These are phyloP conservation scores for Amaurobius ferox DNA, from an alignment of 2,888 invertebrate genomes.

Conservation along the genomic window DNA sequence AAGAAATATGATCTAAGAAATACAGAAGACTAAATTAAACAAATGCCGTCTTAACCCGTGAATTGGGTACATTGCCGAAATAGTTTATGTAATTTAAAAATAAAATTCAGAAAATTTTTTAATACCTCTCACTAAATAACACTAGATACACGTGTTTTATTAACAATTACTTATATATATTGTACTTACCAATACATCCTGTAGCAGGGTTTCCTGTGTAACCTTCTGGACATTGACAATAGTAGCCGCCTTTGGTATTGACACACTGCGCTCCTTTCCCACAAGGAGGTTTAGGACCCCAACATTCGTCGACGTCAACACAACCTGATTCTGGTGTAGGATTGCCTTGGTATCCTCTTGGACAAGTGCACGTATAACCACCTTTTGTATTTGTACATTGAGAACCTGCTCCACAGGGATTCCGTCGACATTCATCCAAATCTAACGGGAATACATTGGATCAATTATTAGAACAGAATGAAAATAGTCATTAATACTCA, in stretches of 20 bases:
- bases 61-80: too few relatives aligned
- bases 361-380: conserved; percentile 88
- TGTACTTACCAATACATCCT: conserved; percentile 76
- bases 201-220: conserved; percentile 86
- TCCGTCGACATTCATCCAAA: conserved; percentile 76
- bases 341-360: conserved; percentile 80
- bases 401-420: conserved; percentile 88
- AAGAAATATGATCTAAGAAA: too few relatives aligned
- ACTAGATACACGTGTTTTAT: too few relatives aligned
- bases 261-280: conserved; percentile 88
- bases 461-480: too few relatives aligned
- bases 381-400: conserved; percentile 88
- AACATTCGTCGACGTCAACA: conserved; percentile 81
- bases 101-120: too few relatives aligned
- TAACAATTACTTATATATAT: too few relatives aligned
- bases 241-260: conserved; percentile 87
- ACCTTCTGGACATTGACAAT: conserved; percentile 87
- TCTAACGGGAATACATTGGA: conserved; percentile 59
- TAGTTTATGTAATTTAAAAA: too few relatives aligned
- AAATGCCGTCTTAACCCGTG: too few relatives aligned
- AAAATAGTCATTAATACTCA: too few relatives aligned
- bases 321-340: conserved; percentile 78
- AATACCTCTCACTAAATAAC: too few relatives aligned
- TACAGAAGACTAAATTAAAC: too few relatives aligned
- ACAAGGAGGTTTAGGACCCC: conserved; percentile 80